Evolutionary conservation across 2,113 vertebrate species (phyloP).

Genomic region (Cyanistes caeruleus): DNA sequence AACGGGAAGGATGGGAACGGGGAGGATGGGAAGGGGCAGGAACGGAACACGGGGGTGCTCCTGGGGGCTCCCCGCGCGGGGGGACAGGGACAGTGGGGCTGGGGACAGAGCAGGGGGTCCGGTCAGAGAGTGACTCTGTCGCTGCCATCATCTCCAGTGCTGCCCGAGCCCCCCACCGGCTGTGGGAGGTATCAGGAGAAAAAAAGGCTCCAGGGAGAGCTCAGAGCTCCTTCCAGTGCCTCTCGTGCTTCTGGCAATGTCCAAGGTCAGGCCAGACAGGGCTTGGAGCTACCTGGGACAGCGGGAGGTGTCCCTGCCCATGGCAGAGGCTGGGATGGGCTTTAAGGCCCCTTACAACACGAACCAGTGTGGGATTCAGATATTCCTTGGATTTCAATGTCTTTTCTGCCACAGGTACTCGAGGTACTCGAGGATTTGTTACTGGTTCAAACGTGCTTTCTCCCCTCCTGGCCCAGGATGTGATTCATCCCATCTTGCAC

Average conservation of each 20-base stretch:
- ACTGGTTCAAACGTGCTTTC: fast-evolving
- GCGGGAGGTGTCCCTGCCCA: neutral
- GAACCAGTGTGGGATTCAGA: fast-evolving
- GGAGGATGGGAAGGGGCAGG: neutral
- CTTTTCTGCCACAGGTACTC: neutral
- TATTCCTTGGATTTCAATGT: neutral
- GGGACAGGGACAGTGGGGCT: neutral
- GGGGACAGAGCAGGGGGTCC: neutral
- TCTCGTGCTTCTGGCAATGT: neutral
- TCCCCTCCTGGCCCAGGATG: neutral
- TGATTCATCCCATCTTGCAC: neutral
- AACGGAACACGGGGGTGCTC: neutral
- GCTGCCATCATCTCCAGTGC: neutral
- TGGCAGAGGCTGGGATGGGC: neutral
- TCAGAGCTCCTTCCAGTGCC: neutral
- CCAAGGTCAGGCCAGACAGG: neutral
- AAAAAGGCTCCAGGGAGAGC: neutral
- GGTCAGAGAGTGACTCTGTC: neutral
- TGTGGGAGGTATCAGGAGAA: neutral
- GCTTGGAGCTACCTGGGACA: neutral
- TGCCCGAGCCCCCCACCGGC: neutral
- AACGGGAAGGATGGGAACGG: neutral
- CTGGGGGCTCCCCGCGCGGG: fast-evolving
- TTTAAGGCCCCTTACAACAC: neutral
- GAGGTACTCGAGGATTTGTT: neutral